These are phyloP conservation scores for Onychostruthus taczanowskii DNA, from an alignment of 2,113 vertebrate genomes.

Conservation along the genomic window DNA sequence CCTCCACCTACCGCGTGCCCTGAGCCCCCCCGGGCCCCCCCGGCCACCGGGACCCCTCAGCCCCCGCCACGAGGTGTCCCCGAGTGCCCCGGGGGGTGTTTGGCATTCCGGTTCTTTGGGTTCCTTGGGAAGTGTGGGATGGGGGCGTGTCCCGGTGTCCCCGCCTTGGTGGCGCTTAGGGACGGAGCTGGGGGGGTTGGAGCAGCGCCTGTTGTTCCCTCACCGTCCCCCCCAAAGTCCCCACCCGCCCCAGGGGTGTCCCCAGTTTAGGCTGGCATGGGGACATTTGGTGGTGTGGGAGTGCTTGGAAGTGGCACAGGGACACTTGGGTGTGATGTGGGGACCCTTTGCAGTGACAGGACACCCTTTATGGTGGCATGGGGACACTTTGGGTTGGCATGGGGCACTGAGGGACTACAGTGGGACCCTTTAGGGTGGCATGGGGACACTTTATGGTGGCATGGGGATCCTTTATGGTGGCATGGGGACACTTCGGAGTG, in stretches of 20 bases:
- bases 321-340: neutral
- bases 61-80: neutral
- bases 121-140: neutral
- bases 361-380: neutral
- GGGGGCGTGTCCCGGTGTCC: neutral
- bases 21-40: neutral
- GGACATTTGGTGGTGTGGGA: too few species aligned
- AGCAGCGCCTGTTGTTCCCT: neutral
- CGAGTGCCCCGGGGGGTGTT: neutral
- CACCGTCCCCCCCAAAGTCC: neutral
- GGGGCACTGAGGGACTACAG: too few species aligned
- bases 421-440: too few species aligned
- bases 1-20: slow-evolving; percentile 78
- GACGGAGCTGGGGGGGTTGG: neutral
- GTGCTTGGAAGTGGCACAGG: too few species aligned
- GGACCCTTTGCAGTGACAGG: too few species aligned
- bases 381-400: neutral
- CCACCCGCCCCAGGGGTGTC: neutral
- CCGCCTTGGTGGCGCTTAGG: neutral
- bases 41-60: neutral
- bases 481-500: too few species aligned
- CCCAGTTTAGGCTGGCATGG: neutral
- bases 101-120: neutral
- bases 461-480: too few species aligned
- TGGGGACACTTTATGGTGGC: too few species aligned